These are phyloP conservation scores for Brachirus orientalis DNA, from an alignment of 2,113 vertebrate genomes.

Conservation along the genomic window DNA sequence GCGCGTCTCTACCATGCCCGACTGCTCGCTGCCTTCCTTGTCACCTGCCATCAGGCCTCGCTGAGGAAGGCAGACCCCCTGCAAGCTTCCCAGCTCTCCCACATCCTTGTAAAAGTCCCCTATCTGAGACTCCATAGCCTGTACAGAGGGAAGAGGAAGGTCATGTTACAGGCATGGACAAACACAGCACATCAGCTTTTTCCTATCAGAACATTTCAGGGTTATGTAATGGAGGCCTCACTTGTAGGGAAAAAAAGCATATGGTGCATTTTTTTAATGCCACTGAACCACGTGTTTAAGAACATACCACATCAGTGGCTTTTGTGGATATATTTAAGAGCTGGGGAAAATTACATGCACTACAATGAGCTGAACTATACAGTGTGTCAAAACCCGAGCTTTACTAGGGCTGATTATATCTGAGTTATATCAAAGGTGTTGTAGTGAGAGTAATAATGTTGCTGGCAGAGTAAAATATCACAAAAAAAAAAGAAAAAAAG, in stretches of 20 bases:
- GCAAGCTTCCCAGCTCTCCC: conserved; percentile 76
- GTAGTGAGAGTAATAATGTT: no score
- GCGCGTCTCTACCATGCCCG: conserved; percentile 81
- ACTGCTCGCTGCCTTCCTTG: conserved; percentile 81
- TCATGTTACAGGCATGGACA: conserved; percentile 52
- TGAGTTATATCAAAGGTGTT: no score
- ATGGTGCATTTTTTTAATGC: conserved; percentile 50
- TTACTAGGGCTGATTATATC: background rate
- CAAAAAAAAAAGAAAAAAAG: no score
- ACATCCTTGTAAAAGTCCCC: conserved; percentile 86
- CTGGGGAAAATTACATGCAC: conserved; percentile 44
- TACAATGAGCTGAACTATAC: conserved; percentile 27
- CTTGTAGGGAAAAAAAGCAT: conserved; percentile 28
- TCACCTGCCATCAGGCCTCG: conserved; percentile 82
- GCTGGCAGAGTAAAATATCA: no score
- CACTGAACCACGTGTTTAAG: conserved; percentile 22
- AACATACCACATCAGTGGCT: background rate
- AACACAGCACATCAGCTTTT: conserved; percentile 45
- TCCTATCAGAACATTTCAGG: conserved; percentile 35
- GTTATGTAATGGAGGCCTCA: conserved; percentile 42
- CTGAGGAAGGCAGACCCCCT: conserved; percentile 85
- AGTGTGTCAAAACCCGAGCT: conserved; percentile 30
- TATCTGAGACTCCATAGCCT: conserved; percentile 92
- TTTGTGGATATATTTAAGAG: no score
- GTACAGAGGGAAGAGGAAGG: conserved; percentile 30